phyloP scores from a whole-genome alignment of 2,888 invertebrate species.

The Pegoplata infirma region DNA sequence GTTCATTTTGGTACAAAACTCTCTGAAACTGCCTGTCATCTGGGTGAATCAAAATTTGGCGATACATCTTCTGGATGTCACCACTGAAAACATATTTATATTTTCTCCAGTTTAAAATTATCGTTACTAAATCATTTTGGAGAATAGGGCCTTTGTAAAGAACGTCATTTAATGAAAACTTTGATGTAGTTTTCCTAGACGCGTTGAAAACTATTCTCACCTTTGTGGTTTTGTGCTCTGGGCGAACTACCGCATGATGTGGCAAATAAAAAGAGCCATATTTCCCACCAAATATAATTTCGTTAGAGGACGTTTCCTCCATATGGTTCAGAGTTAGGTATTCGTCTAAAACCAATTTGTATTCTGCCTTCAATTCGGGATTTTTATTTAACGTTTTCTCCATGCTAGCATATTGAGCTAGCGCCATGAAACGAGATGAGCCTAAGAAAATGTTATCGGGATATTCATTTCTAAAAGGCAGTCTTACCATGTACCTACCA shows the following conservation, averaged over 20 bases:
- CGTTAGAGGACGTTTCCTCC: slow-evolving; percentile 11
- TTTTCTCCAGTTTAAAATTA: too few species aligned
- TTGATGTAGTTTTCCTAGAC: slow-evolving; percentile 37
- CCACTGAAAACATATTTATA: slow-evolving; percentile 57
- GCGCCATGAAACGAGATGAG: neutral
- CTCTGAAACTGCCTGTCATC: slow-evolving; percentile 53
- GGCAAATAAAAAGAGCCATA: slow-evolving; percentile 58
- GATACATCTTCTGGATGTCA: slow-evolving; percentile 62
- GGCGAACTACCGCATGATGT: too few species aligned
- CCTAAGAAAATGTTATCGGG: slow-evolving; percentile 15
- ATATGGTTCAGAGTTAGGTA: slow-evolving; percentile 37
- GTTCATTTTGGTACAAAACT: slow-evolving; percentile 45
- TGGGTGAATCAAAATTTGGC: slow-evolving; percentile 28
- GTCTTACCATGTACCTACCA: slow-evolving; percentile 23
- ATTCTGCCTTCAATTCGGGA: neutral
- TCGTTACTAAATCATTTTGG: too few species aligned
- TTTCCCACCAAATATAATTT: slow-evolving; percentile 21
- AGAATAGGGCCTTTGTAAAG: slow-evolving; percentile 44
- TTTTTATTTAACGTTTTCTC: slow-evolving; percentile 19
- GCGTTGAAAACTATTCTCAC: slow-evolving; percentile 62
- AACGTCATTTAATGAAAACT: slow-evolving; percentile 46
- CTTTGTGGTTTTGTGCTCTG: slow-evolving; percentile 55
- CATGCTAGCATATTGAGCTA: slow-evolving; percentile 14
- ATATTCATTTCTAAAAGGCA: slow-evolving; percentile 29
- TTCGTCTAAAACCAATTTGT: slow-evolving; percentile 24